These are phyloP conservation scores for Pseudopleuronectes americanus DNA, from an alignment of 2,797 vertebrate species.

Conservation along the genomic window DNA sequence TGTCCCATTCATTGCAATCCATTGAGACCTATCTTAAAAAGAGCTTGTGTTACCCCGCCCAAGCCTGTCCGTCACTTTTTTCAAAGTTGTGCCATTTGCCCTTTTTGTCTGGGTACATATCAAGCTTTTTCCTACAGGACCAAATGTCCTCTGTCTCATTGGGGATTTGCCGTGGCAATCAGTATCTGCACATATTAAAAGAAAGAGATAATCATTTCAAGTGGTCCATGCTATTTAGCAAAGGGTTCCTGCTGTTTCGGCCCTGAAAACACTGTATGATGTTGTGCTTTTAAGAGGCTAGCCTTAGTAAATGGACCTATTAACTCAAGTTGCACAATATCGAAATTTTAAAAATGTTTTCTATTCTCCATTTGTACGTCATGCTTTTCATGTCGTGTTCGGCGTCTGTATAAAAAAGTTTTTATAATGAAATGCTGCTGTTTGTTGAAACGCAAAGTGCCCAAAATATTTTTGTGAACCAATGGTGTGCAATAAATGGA, in stretches of 20 bases:
- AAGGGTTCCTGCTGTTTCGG: constrained; percentile 55
- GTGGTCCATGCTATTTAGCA: constrained; percentile 68
- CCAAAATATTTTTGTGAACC: constrained; percentile 83
- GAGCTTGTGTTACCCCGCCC: constrained; percentile 43
- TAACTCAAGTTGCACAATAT: constrained; percentile 80
- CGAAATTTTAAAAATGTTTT: constrained; percentile 46
- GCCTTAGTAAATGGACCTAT: constrained; percentile 81
- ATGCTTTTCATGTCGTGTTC: constrained; percentile 64
- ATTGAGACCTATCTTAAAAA: constrained; percentile 49
- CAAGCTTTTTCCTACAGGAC: constrained; percentile 69
- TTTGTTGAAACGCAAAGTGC: constrained; percentile 82
- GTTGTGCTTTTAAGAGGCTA: constrained; percentile 74
- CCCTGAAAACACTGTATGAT: constrained; percentile 75
- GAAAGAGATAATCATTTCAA: constrained; percentile 74
- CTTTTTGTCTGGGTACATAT: constrained; percentile 61
- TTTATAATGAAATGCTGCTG: constrained; percentile 83
- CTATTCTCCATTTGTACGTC: constrained; percentile 72
- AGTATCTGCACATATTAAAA: constrained; percentile 74
- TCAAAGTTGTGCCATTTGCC: constrained; percentile 71
- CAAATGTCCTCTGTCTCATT: constrained; percentile 75
- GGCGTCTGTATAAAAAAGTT: constrained; percentile 67
- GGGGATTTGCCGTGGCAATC: constrained; percentile 77
- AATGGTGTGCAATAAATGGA: constrained; percentile 84
- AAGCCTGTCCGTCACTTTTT: constrained; percentile 54
- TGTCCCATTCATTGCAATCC: constrained; percentile 28